These are phyloP conservation scores for Ectropis crepuscularia DNA, from an alignment of 2,888 invertebrate species.

Conservation along the genomic window DNA sequence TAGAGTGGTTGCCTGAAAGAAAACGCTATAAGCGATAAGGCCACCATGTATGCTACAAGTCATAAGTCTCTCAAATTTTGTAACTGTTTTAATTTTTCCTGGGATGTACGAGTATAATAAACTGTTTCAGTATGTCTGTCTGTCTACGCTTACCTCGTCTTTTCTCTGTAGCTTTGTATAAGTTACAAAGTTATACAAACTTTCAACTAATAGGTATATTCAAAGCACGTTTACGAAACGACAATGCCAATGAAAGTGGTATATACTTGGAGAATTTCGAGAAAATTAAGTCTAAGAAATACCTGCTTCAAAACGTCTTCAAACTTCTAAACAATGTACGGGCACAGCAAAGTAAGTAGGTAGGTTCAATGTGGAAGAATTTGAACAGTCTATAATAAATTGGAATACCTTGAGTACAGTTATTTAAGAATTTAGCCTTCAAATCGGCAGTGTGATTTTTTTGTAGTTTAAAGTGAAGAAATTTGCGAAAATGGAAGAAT, in stretches of 20 bases:
- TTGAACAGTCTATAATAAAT: conserved; percentile 35
- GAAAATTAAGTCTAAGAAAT: conserved; percentile 2
- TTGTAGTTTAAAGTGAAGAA: background rate
- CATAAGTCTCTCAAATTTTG: too few relatives aligned
- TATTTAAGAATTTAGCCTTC: conserved; percentile 25
- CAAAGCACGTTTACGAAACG: background rate
- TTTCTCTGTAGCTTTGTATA: too few relatives aligned
- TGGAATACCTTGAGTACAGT: conserved; percentile 28
- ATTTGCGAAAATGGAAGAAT: background rate
- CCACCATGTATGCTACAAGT: too few relatives aligned
- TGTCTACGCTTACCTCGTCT: too few relatives aligned
- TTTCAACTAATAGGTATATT: background rate
- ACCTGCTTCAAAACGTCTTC: conserved; percentile 1
- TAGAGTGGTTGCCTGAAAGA: too few relatives aligned
- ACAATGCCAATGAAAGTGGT: background rate
- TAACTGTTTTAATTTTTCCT: too few relatives aligned
- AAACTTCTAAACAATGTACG: conserved; percentile 12
- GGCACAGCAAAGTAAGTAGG: conserved; percentile 14
- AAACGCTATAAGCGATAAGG: too few relatives aligned
- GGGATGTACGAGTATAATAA: too few relatives aligned
- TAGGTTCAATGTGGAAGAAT: conserved; percentile 27
- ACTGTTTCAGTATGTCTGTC: too few relatives aligned
- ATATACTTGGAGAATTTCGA: background rate
- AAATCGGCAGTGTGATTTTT: background rate
- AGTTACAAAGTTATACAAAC: too few relatives aligned